Conservation (phyloP, 1,140 invertebrate species). For the Ephestia elutella region DNA sequence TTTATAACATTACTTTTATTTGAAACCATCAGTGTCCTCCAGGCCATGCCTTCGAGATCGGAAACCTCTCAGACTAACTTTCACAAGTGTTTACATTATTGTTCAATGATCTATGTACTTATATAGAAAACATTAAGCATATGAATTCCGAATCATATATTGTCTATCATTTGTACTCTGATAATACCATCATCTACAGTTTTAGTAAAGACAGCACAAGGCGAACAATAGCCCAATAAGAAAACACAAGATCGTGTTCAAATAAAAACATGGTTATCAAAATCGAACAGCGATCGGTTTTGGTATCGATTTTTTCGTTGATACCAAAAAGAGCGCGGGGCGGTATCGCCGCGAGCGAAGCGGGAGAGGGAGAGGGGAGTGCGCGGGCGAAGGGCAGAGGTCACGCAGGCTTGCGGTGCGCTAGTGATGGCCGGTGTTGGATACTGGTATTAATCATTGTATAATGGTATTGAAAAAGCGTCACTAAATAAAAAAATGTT, state of each 20-base stretch:
- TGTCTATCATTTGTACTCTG: too few species aligned
- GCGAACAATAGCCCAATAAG: background rate
- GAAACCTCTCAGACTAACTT: too few species aligned
- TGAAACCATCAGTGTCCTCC: too few species aligned
- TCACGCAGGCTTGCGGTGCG: slow-evolving; percentile 42
- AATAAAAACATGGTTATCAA: slow-evolving; percentile 14
- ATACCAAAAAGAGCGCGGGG: slow-evolving; percentile 59
- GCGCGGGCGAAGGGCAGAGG: slow-evolving; percentile 58
- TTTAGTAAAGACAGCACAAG: slow-evolving; percentile 12
- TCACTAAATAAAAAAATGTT: too few species aligned
- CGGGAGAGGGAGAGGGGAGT: slow-evolving; percentile 21
- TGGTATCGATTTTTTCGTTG: slow-evolving; percentile 49
- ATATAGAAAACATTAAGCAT: too few species aligned
- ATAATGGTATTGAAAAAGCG: background rate
- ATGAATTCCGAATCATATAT: too few species aligned
- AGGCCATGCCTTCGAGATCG: too few species aligned
- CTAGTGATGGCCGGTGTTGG: slow-evolving; percentile 29
- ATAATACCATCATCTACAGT: slow-evolving; percentile 5
- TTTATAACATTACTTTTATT: too few species aligned
- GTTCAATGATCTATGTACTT: too few species aligned
- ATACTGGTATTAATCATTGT: slow-evolving; percentile 2
- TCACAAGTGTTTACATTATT: background rate
- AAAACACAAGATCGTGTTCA: background rate
- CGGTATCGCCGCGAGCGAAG: slow-evolving; percentile 53
- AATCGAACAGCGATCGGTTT: slow-evolving; percentile 18